Percentiles rank a stretch among this genome's conserved stretches.
Conservation (phyloP, 2,888 invertebrate species). For the Trissolcus brochymenae region DNA sequence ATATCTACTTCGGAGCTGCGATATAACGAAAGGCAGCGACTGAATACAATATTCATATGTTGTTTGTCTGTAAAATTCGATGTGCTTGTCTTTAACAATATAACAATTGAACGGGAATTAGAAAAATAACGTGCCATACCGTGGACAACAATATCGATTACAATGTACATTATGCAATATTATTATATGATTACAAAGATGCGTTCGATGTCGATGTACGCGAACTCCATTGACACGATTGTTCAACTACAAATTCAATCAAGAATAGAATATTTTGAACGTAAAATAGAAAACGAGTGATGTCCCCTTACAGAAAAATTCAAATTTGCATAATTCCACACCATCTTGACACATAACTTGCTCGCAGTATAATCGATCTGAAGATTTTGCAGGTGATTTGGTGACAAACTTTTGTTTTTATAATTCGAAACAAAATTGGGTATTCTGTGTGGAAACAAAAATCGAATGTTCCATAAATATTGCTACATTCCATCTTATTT, state of each 20-base stretch:
- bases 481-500: too few relatives aligned
- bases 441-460: too few relatives aligned
- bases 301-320: too few relatives aligned
- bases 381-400: too few relatives aligned
- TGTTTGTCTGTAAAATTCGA: slow-evolving; percentile 70
- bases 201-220: slow-evolving; percentile 22
- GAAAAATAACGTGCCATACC: slow-evolving; percentile 76
- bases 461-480: too few relatives aligned
- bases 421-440: too few relatives aligned
- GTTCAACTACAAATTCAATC: neutral
- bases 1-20: slow-evolving; percentile 51
- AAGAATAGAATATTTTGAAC: neutral
- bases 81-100: slow-evolving; percentile 75
- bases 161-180: slow-evolving; percentile 47
- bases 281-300: neutral
- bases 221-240: slow-evolving; percentile 29
- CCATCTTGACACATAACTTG: too few relatives aligned
- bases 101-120: slow-evolving; percentile 77
- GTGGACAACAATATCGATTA: slow-evolving; percentile 74
- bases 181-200: slow-evolving; percentile 34
- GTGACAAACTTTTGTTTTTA: too few relatives aligned
- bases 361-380: too few relatives aligned
- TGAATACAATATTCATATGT: slow-evolving; percentile 54
- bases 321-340: too few relatives aligned
- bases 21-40: slow-evolving; percentile 59